Evolutionary conservation across 2,888 invertebrate species (phyloP), one percentile per base, ranked within the genome.

Genomic region (Cremastinae sp.): DNA sequence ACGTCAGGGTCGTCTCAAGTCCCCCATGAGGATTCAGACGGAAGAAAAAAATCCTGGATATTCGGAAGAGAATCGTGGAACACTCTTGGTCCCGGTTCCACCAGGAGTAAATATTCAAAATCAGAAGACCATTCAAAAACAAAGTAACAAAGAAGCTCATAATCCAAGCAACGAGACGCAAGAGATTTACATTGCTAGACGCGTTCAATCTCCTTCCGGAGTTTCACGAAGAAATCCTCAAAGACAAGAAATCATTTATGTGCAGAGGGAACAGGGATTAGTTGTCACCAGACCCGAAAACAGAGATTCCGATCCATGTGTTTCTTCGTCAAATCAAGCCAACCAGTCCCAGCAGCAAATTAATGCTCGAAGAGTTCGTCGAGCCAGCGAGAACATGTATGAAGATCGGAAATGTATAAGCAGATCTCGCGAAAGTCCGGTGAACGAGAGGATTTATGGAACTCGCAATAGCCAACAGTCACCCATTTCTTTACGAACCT

Each of bases 171-270:
- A 28, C 5, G 28, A 28, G 5, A 3, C 28, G 5, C 28, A 5
- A 5, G 28, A 18, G 3, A 36, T 54, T 10, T 69, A 69, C 12
- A 73, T 76, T 10, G 76, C 69, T 12, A 65, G 77, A 18, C 59
- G 77, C 0, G 54, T 73, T 34, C 73, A 77, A 28, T 77, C 74
- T 2, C 74, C 77, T 0, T 70, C 74, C 5, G 59, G 51, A 16
- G 70, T 47, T 8, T n/a, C 49, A 7, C 59, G 73, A 18, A 34
- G 14, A 16, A 61, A 70, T 3, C 66, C 65, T 7, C 78, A 74
- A 38, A 65, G 76, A 12, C 79, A 74, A 9, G 78, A 79, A 9
- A 72, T 76, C 10, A 78, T 80, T 36, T 75, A 79, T 10, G 62
- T 70, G n/a, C 78, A 72, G 9, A 43, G 72, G 41, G 65, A 72